phyloP scores from a whole-genome alignment of 2,888 invertebrate species.

The Conops quadrifasciatus region DNA sequence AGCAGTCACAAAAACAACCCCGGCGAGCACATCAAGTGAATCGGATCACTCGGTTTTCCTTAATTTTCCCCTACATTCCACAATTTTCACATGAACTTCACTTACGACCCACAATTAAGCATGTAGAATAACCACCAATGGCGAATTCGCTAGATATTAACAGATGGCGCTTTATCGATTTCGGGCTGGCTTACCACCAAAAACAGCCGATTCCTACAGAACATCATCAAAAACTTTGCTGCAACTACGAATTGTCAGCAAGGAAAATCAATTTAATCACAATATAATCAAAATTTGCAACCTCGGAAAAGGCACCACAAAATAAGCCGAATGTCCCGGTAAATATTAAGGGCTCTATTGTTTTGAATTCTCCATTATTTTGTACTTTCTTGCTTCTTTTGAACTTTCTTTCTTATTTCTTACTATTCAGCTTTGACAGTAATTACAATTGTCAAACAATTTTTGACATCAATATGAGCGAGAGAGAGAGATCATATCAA shows the following conservation, averaged over 20 bases:
- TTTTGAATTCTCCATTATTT: not conserved
- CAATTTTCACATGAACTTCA: too few species aligned
- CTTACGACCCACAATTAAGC: too few species aligned
- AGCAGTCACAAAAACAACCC: too few species aligned
- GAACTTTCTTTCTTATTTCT: slow-evolving; percentile 3
- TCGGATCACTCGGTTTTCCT: too few species aligned
- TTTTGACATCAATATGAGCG: slow-evolving; percentile 34
- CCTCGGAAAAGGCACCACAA: too few species aligned
- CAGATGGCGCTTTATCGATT: not conserved
- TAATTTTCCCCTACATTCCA: too few species aligned
- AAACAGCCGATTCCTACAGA: not conserved
- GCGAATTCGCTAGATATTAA: not conserved
- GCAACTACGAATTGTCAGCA: not conserved
- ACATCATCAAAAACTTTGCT: not conserved
- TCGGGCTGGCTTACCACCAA: too few species aligned
- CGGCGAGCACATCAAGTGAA: too few species aligned
- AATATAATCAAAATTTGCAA: not conserved
- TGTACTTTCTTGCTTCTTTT: not conserved
- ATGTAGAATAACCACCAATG: not conserved
- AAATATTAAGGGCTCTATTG: not conserved
- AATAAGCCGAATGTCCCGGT: too few species aligned
- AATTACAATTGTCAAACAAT: not conserved
- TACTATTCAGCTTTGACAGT: not conserved
- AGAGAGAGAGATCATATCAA: slow-evolving; percentile 1
- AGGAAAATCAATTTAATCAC: not conserved